A percentile compares a stretch with the other conserved stretches of the same genome.
Conservation (phyloP, 2,113 vertebrate species). For the Rafetus swinhoei region DNA sequence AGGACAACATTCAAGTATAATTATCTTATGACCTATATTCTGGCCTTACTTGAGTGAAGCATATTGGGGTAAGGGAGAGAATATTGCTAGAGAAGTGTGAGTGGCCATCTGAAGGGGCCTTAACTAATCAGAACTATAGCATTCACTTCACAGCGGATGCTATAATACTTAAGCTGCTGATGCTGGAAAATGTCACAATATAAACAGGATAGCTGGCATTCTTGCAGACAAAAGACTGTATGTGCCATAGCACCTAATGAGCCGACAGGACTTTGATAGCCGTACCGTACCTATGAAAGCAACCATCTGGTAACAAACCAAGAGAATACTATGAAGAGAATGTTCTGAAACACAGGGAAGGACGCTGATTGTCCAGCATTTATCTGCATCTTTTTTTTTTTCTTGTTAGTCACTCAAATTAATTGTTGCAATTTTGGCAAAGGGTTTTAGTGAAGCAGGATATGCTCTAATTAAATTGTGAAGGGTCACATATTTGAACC, state of each 20-base stretch:
- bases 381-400: background rate
- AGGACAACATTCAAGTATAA: background rate
- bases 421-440: background rate
- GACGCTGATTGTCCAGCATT: background rate
- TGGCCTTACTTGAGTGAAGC: background rate
- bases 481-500: background rate
- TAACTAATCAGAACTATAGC: background rate
- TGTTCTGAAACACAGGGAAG: background rate
- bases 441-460: background rate
- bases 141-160: fast-evolving
- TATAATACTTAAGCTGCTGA: background rate
- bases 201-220: background rate
- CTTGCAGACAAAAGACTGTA: background rate
- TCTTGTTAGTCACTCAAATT: background rate
- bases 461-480: background rate
- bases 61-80: background rate
- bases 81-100: background rate
- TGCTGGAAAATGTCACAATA: background rate
- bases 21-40: fast-evolving
- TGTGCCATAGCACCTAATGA: background rate
- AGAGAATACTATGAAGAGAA: background rate
- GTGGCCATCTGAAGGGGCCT: background rate
- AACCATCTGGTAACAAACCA: background rate
- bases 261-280: background rate
- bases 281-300: background rate